Percentiles rank a stretch among this genome's conserved stretches.
Evolutionary conservation across 2,888 invertebrate genomes (phyloP).

Genomic region (Acleris sparsana): DNA sequence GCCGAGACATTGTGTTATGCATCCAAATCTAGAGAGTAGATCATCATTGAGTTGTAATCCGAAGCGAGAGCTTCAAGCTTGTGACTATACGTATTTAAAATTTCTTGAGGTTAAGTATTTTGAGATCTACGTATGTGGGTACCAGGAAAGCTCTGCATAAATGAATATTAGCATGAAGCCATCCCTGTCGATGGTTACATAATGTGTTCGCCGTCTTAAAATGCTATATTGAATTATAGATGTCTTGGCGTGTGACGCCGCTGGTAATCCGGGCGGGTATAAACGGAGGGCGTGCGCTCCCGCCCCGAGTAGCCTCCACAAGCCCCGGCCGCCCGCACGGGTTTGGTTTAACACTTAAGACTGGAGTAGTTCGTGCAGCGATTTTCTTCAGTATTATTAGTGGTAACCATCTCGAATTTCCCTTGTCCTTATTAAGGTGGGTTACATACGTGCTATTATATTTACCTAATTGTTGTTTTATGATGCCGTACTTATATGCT

Average conservation of each 20-base stretch:
- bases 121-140: no score
- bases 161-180: slow-evolving; percentile 40
- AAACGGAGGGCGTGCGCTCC: slow-evolving; percentile 56
- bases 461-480: no score
- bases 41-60: no score
- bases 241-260: slow-evolving; percentile 69
- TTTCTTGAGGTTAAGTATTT: no score
- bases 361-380: slow-evolving; percentile 83
- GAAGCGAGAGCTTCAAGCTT: no score
- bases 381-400: slow-evolving; percentile 83
- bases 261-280: slow-evolving; percentile 69
- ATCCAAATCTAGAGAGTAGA: no score
- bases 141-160: neutral
- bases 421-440: slow-evolving; percentile 49
- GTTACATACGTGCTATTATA: neutral
- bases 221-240: slow-evolving; percentile 78
- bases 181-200: slow-evolving; percentile 52
- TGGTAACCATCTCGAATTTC: slow-evolving; percentile 72
- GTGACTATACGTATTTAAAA: no score
- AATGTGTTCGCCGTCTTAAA: slow-evolving; percentile 72
- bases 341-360: slow-evolving; percentile 76
- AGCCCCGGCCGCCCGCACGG: slow-evolving; percentile 66
- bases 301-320: slow-evolving; percentile 71
- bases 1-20: no score
- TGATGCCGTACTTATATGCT: no score